Evolutionary conservation across 2,113 vertebrate species (phyloP).

Genomic region (Blennius ocellaris): DNA sequence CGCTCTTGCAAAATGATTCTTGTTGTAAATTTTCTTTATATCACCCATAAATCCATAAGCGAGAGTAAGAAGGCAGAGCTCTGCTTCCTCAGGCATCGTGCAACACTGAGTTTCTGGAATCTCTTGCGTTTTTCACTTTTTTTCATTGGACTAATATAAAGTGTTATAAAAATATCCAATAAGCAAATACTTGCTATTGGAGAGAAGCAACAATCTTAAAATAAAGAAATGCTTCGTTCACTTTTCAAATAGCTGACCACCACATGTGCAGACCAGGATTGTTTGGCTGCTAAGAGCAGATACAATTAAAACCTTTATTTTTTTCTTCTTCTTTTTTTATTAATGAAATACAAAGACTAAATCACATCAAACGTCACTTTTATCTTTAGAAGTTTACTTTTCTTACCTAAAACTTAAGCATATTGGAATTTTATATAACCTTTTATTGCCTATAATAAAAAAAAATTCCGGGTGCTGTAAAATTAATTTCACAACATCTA

Average conservation of each 20-base stretch:
- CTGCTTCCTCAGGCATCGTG: slow-evolving; percentile 46
- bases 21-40: slow-evolving; percentile 81
- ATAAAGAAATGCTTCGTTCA: slow-evolving; percentile 38
- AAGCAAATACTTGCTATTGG: slow-evolving; percentile 53
- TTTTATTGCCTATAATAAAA: no score
- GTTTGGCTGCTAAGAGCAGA: slow-evolving; percentile 6
- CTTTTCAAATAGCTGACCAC: slow-evolving; percentile 51
- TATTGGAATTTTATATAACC: no score
- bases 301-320: slow-evolving; percentile 2
- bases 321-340: no score
- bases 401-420: no score
- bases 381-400: not conserved
- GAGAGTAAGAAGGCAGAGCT: slow-evolving; percentile 36
- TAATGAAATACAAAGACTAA: not conserved
- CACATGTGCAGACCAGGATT: not conserved
- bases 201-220: slow-evolving; percentile 45
- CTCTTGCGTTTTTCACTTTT: slow-evolving; percentile 36
- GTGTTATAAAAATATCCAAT: slow-evolving; percentile 65
- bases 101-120: slow-evolving; percentile 56
- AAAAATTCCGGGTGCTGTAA: no score
- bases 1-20: slow-evolving; percentile 74
- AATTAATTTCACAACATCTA: no score
- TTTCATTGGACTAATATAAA: slow-evolving; percentile 68
- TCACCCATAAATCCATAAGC: slow-evolving; percentile 71
- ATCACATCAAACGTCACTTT: not conserved